phyloP scores from a whole-genome alignment of 1,140 invertebrate genomes.

The Trichogramma pretiosum region DNA sequence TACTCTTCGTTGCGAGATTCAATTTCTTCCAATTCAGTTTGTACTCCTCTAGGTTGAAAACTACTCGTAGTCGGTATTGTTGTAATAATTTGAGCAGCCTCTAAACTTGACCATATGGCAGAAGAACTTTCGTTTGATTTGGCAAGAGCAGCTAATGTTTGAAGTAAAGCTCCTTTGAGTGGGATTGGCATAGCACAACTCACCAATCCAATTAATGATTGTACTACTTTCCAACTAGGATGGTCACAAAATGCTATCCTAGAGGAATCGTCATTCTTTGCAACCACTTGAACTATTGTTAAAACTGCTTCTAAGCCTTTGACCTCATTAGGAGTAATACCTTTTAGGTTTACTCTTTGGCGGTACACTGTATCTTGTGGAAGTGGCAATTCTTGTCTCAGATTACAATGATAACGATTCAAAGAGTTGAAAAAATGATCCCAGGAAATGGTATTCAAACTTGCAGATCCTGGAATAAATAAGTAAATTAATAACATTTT shows the following conservation, averaged over 20 bases:
- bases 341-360: slow-evolving; percentile 51
- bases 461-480: slow-evolving; percentile 39
- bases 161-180: slow-evolving; percentile 75
- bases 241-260: slow-evolving; percentile 76
- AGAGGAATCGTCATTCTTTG: slow-evolving; percentile 68
- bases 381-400: slow-evolving; percentile 59
- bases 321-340: slow-evolving; percentile 76
- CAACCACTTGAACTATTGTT: slow-evolving; percentile 66
- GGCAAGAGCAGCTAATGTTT: slow-evolving; percentile 67
- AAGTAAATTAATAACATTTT: no score
- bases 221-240: slow-evolving; percentile 72
- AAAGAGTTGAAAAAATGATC: slow-evolving; percentile 85
- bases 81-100: slow-evolving; percentile 73
- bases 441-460: slow-evolving; percentile 61
- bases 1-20: slow-evolving; percentile 85
- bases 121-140: slow-evolving; percentile 64
- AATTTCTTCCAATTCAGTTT: slow-evolving; percentile 65
- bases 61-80: slow-evolving; percentile 56
- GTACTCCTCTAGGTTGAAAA: slow-evolving; percentile 60
- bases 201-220: slow-evolving; percentile 70
- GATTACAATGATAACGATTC: slow-evolving; percentile 61
- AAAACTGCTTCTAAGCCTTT: slow-evolving; percentile 77
- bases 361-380: slow-evolving; percentile 57
- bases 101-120: slow-evolving; percentile 77
- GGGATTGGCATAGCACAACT: slow-evolving; percentile 75